Evolutionary conservation across 2,797 vertebrate genomes (phyloP).

Genomic region (Hippoglossus hippoglossus): DNA sequence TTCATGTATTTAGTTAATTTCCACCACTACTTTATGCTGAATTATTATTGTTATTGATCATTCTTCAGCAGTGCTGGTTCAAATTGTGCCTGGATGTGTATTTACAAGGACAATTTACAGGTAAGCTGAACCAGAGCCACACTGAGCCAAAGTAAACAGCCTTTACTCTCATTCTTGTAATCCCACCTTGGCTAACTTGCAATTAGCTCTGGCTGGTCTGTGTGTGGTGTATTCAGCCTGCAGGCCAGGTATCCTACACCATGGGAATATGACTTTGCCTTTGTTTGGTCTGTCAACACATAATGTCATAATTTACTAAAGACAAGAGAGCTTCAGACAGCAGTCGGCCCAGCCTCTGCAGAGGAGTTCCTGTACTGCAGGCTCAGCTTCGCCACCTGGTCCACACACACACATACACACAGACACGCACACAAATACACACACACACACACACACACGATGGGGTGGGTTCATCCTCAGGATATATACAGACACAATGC

Average conservation of each 20-base stretch:
- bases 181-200: slow-evolving; percentile 34
- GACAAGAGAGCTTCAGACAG: slow-evolving; percentile 49
- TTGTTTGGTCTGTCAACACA: slow-evolving; percentile 74
- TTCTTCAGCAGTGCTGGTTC: too few relatives aligned
- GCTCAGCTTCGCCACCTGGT: slow-evolving; percentile 20
- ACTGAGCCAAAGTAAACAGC: slow-evolving; percentile 15
- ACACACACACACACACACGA: background rate
- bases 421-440: slow-evolving; percentile 14
- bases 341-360: slow-evolving; percentile 13
- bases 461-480: slow-evolving; percentile 29
- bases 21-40: too few relatives aligned
- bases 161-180: slow-evolving; percentile 46
- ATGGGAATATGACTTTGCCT: slow-evolving; percentile 68
- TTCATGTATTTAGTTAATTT: too few relatives aligned
- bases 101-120: too few relatives aligned
- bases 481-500: slow-evolving; percentile 37
- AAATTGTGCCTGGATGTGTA: too few relatives aligned
- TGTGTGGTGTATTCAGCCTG: slow-evolving; percentile 46
- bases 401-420: background rate
- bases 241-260: slow-evolving; percentile 69
- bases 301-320: slow-evolving; percentile 76
- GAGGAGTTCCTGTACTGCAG: slow-evolving; percentile 22
- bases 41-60: too few relatives aligned
- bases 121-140: too few relatives aligned
- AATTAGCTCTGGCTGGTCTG: slow-evolving; percentile 48